A percentile compares a stretch with the other conserved stretches of the same genome.
Conservation (phyloP, 2,888 invertebrate species). For the Choreutis nemorana region DNA sequence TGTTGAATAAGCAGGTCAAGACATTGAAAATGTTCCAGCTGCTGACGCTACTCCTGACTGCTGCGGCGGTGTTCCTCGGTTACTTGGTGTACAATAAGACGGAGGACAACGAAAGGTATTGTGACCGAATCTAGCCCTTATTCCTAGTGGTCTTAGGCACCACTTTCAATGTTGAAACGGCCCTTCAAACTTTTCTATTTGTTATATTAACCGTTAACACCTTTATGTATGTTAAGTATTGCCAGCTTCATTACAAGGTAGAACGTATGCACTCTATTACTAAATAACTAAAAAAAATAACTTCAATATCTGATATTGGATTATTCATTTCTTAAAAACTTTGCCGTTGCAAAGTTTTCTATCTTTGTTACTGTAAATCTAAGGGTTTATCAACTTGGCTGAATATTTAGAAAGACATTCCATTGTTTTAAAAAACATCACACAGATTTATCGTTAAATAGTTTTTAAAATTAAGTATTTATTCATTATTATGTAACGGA, state of each 20-base stretch:
- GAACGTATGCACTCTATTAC: conserved; percentile 15
- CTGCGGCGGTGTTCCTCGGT: conserved; percentile 30
- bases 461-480: too few relatives aligned
- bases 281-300: too few relatives aligned
- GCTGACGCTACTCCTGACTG: conserved; percentile 32
- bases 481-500: too few relatives aligned
- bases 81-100: conserved; percentile 36
- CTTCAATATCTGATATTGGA: too few relatives aligned
- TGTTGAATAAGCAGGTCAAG: conserved; percentile 30
- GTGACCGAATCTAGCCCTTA: conserved; percentile 45
- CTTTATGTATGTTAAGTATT: conserved; percentile 23
- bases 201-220: conserved; percentile 23
- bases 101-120: conserved; percentile 29
- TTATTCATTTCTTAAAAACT: too few relatives aligned
- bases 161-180: conserved; percentile 24
- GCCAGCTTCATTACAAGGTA: conserved; percentile 23
- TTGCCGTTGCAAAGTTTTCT: too few relatives aligned
- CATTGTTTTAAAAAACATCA: too few relatives aligned
- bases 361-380: too few relatives aligned
- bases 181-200: conserved; percentile 19
- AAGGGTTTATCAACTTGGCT: too few relatives aligned
- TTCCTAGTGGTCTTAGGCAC: conserved; percentile 32
- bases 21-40: conserved; percentile 38
- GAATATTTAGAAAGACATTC: too few relatives aligned
- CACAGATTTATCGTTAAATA: too few relatives aligned